Conservation (phyloP, 2,113 vertebrate genomes). For the Crotalus tigris region DNA sequence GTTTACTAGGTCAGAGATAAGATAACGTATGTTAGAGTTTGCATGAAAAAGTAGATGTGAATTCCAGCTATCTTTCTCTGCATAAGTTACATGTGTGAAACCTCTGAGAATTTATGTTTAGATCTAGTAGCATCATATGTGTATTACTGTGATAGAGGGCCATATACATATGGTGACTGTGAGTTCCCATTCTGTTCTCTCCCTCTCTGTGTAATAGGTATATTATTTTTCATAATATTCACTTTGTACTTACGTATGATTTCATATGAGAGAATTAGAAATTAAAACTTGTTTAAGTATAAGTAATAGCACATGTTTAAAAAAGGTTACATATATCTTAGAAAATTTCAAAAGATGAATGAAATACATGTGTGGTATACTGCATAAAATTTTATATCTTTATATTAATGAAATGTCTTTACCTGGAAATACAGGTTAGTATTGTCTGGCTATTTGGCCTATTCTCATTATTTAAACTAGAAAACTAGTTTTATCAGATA, state of each 20-base stretch:
- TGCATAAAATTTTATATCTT: background rate
- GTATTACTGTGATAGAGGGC: background rate
- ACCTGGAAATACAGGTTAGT: background rate
- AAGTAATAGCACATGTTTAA: background rate
- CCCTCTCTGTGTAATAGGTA: background rate
- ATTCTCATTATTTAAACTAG: background rate
- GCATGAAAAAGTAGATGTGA: background rate
- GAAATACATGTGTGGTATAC: background rate
- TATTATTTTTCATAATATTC: background rate
- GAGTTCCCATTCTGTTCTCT: background rate
- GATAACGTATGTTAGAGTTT: background rate
- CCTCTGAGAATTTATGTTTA: background rate
- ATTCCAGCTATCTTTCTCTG: background rate
- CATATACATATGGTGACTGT: background rate
- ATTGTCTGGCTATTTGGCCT: background rate
- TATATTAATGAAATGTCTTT: background rate
- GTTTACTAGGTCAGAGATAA: background rate
- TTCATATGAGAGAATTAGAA: background rate
- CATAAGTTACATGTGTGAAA: background rate
- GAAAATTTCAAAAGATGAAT: background rate
- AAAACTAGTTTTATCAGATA: background rate
- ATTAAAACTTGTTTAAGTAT: background rate
- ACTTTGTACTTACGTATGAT: background rate
- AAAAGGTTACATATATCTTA: background rate
- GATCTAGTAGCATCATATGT: background rate